phyloP scores from a whole-genome alignment of 2,113 vertebrate species.

The Holacanthus passer region DNA sequence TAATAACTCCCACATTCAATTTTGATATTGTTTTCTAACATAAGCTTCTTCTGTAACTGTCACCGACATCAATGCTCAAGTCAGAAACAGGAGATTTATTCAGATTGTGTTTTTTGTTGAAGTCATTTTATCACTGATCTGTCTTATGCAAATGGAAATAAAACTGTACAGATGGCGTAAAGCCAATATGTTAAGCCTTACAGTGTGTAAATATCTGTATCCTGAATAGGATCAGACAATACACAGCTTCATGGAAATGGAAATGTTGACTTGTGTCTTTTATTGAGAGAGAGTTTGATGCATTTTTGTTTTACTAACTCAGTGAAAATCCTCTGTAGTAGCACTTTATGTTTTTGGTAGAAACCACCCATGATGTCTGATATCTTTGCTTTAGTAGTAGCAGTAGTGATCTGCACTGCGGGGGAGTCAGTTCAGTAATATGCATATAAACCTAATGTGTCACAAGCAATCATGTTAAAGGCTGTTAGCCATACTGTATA shows the following conservation, averaged over 20 bases:
- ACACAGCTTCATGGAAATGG: conserved; percentile 17
- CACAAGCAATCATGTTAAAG: conserved; percentile 29
- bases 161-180: background rate
- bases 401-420: background rate
- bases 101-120: conserved; percentile 19
- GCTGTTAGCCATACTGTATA: conserved; percentile 25
- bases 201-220: background rate
- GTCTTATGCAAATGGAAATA: conserved; percentile 24
- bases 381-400: background rate
- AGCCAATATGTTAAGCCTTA: background rate
- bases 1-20: conserved; percentile 3
- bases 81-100: conserved; percentile 8
- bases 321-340: conserved; percentile 38
- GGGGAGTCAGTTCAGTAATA: background rate
- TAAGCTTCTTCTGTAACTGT: background rate
- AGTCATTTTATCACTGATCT: conserved; percentile 18
- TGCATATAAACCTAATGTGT: conserved; percentile 32
- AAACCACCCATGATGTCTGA: background rate
- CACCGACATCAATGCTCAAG: background rate
- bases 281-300: background rate
- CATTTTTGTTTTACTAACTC: conserved; percentile 22
- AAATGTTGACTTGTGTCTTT: conserved; percentile 22
- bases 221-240: background rate
- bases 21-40: conserved; percentile 24
- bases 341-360: conserved; percentile 70